A percentile compares a stretch with the other conserved stretches of the same genome.
Evolutionary conservation across 37 sponge, comb jelly and placozoan genomes (phyloP).

Genomic region (Chondrosia reniformis): DNA sequence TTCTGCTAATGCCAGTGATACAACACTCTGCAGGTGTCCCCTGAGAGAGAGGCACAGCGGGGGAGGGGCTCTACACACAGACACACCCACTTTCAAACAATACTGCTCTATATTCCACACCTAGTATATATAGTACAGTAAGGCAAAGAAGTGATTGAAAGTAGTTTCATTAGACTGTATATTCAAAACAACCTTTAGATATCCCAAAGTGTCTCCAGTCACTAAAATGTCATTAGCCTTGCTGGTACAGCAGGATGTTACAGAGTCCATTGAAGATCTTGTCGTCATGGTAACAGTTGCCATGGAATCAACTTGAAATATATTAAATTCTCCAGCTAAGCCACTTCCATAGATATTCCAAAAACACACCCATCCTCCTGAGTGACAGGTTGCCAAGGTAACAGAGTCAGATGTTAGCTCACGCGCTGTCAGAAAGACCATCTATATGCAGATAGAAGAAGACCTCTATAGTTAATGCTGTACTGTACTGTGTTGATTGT

Average conservation of each 20-base stretch:
- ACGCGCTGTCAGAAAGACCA: slow-evolving; percentile 52
- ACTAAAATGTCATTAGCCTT: slow-evolving; percentile 25
- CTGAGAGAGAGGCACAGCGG: slow-evolving; percentile 37
- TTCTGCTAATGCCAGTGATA: slow-evolving; percentile 57
- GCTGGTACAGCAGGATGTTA: slow-evolving; percentile 41
- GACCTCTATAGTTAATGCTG: no score
- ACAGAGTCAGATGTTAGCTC: slow-evolving; percentile 26
- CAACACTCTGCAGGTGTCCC: slow-evolving; percentile 51
- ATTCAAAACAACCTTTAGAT: slow-evolving; percentile 83
- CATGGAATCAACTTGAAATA: slow-evolving; percentile 20
- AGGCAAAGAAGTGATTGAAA: background rate
- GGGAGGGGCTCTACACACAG: slow-evolving; percentile 22
- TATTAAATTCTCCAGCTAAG: slow-evolving; percentile 41
- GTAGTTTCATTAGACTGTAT: no score
- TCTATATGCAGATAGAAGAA: slow-evolving; percentile 25
- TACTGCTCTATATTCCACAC: slow-evolving; percentile 66
- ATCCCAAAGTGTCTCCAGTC: slow-evolving; percentile 78
- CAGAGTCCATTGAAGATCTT: slow-evolving; percentile 24
- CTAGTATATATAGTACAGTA: slow-evolving; percentile 14
- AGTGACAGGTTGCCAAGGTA: slow-evolving; percentile 68
- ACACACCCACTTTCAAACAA: slow-evolving; percentile 24
- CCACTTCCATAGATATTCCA: slow-evolving; percentile 78
- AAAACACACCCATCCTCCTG: slow-evolving; percentile 74
- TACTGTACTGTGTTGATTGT: no score
- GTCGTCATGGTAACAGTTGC: slow-evolving; percentile 13